A percentile compares a stretch with the other conserved stretches of the same genome.
These are phyloP conservation scores for Trichomycterus rosablanca DNA, from an alignment of 2,113 vertebrate species.

Conservation along the genomic window DNA sequence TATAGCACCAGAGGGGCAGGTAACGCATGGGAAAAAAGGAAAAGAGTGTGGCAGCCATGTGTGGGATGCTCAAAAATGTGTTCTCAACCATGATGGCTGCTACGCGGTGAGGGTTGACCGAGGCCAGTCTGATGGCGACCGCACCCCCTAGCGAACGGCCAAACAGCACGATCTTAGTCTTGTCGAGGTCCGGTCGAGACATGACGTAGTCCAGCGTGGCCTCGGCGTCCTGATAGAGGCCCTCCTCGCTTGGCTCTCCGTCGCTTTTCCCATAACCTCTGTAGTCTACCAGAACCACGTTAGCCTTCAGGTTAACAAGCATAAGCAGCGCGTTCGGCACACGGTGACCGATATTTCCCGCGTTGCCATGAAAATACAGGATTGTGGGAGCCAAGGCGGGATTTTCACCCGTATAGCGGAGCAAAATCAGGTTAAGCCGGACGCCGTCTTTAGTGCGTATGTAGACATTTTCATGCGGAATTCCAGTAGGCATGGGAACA, in stretches of 20 bases:
- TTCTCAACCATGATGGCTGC: slow-evolving; percentile 95
- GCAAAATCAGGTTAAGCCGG: slow-evolving; percentile 89
- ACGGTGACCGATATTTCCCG: slow-evolving; percentile 94
- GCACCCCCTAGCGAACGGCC: slow-evolving; percentile 96
- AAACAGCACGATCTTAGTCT: slow-evolving; percentile 94
- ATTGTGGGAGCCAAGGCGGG: slow-evolving; percentile 79
- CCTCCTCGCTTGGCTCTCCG: slow-evolving; percentile 91
- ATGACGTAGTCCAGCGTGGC: slow-evolving; percentile 94
- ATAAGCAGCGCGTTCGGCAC: slow-evolving; percentile 94
- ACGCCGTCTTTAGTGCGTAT: slow-evolving; percentile 94
- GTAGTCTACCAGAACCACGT: slow-evolving; percentile 92
- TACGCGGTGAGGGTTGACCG: slow-evolving; percentile 89
- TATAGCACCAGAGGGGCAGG: slow-evolving; percentile 97
- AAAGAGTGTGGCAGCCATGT: slow-evolving; percentile 97
- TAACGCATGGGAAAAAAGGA: slow-evolving; percentile 93
- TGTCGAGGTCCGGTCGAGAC: slow-evolving; percentile 95
- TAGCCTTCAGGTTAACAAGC: slow-evolving; percentile 96
- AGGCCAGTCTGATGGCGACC: slow-evolving; percentile 90
- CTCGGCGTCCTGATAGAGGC: slow-evolving; percentile 88
- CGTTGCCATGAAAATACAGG: slow-evolving; percentile 97
- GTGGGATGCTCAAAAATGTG: slow-evolving; percentile 97
- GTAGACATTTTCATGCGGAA: slow-evolving; percentile 92
- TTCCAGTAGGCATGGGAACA: slow-evolving; percentile 92
- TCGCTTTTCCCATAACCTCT: slow-evolving; percentile 96
- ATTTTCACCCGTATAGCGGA: slow-evolving; percentile 89